Evolutionary conservation across 37 sponge, comb jelly and placozoan genomes (phyloP).

Genomic region (Geodia barretti): DNA sequence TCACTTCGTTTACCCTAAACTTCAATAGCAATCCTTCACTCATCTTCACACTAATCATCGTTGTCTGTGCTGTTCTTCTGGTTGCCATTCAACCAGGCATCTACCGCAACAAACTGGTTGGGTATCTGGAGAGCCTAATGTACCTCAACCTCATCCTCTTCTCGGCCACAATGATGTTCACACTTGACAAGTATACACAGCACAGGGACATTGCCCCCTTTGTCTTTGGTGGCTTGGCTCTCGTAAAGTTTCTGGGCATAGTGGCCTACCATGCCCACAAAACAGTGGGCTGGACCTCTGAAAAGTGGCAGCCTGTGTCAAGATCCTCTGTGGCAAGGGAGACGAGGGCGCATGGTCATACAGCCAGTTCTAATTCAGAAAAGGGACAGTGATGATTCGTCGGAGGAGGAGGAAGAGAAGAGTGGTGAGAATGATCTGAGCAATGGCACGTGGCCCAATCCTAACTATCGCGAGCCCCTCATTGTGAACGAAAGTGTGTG

Average conservation of each 20-base stretch:
- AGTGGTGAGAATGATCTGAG: too few species aligned
- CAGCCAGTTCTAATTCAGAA: too few species aligned
- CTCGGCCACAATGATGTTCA: background rate
- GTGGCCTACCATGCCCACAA: background rate
- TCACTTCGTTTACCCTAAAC: conserved; percentile 1
- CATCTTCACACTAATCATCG: background rate
- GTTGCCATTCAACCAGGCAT: background rate
- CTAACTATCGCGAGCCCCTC: too few species aligned
- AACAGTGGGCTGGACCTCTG: too few species aligned
- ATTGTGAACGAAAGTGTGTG: too few species aligned
- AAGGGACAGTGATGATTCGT: too few species aligned
- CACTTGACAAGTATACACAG: background rate
- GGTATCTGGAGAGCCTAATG: background rate
- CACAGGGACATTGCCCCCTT: background rate
- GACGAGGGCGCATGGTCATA: too few species aligned
- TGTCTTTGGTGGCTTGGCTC: background rate
- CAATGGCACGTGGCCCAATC: too few species aligned
- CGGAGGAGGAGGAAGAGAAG: too few species aligned
- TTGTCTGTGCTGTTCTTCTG: background rate
- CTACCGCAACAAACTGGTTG: background rate
- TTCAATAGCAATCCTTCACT: background rate
- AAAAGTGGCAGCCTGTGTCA: too few species aligned
- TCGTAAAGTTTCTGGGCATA: background rate
- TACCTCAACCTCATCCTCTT: background rate
- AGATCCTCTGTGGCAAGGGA: too few species aligned